A percentile compares a stretch with the other conserved stretches of the same genome.
Conservation (phyloP, 1,140 invertebrate genomes). For the Lepidurus apus region DNA sequence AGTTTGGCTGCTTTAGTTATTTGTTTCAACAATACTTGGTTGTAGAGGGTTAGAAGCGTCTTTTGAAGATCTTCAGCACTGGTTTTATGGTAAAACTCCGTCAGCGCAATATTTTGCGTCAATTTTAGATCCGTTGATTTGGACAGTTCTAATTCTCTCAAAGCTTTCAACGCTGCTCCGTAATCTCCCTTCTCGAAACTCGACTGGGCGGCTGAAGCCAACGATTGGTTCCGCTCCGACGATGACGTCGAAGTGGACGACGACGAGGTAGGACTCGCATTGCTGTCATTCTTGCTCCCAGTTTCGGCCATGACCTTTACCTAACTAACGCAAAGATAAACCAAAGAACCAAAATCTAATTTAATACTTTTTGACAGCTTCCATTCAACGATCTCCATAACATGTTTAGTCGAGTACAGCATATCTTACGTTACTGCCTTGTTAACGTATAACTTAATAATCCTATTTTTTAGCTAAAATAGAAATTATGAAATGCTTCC, state of each 20-base stretch:
- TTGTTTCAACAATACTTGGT: conserved; percentile 52
- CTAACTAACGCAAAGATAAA: not conserved
- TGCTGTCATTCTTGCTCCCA: not conserved
- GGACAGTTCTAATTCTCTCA: conserved; percentile 55
- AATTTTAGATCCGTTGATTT: conserved; percentile 62
- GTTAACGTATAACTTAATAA: no score
- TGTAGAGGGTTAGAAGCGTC: conserved; percentile 56
- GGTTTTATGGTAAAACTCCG: conserved; percentile 62
- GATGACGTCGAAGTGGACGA: conserved; percentile 35
- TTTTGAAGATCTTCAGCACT: conserved; percentile 66
- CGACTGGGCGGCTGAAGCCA: conserved; percentile 51
- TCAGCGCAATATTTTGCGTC: conserved; percentile 64
- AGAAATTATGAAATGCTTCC: no score
- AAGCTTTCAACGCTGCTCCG: conserved; percentile 51
- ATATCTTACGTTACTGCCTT: no score
- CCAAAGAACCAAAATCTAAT: not conserved
- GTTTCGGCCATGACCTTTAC: conserved; percentile 26
- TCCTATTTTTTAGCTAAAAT: no score
- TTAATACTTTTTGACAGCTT: no score
- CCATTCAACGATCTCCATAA: no score
- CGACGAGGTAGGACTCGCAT: not conserved
- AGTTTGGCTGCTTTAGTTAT: conserved; percentile 47
- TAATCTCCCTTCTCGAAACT: conserved; percentile 57
- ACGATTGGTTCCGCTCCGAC: conserved; percentile 53
- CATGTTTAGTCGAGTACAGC: no score